Evolutionary conservation across 1,140 invertebrate species (phyloP).

Genomic region (Neoseiulus cucumeris): DNA sequence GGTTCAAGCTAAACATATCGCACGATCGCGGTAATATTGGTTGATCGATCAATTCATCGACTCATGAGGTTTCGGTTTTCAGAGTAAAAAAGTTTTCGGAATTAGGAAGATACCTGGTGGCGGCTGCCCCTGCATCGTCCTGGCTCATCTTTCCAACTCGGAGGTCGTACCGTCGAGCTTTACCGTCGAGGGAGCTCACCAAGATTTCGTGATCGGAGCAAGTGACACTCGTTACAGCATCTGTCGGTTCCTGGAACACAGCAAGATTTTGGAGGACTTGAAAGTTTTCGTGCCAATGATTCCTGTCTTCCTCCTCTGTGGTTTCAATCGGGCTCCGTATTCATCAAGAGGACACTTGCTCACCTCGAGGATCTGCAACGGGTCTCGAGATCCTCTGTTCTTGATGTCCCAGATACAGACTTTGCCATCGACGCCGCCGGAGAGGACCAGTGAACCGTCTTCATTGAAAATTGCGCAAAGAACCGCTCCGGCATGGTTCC

Average conservation of each 20-base stretch:
- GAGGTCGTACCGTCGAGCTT: slow-evolving; percentile 70
- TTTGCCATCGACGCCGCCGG: slow-evolving; percentile 74
- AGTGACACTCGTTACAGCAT: slow-evolving; percentile 65
- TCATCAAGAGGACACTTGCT: slow-evolving; percentile 12
- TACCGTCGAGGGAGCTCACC: slow-evolving; percentile 68
- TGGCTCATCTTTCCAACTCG: slow-evolving; percentile 53
- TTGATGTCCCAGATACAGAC: slow-evolving; percentile 73
- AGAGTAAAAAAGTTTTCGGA: too few species aligned
- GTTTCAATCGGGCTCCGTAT: too few species aligned
- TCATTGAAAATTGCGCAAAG: slow-evolving; percentile 81
- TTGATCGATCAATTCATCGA: too few species aligned
- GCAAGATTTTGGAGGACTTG: too few species aligned
- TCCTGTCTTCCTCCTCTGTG: too few species aligned
- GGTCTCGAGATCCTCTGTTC: slow-evolving; percentile 41
- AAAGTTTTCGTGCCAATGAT: too few species aligned
- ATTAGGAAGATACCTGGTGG: slow-evolving; percentile 6
- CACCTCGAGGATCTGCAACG: slow-evolving; percentile 41
- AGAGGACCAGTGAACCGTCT: slow-evolving; percentile 68
- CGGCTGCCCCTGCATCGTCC: slow-evolving; percentile 50
- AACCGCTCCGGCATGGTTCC: slow-evolving; percentile 67
- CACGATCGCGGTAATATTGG: too few species aligned
- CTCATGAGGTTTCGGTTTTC: too few species aligned
- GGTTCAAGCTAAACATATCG: too few species aligned
- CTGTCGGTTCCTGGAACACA: slow-evolving; percentile 62
- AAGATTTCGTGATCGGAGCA: slow-evolving; percentile 77